Base-by-base conservation (phyloP, 2,113 vertebrate species). In the Synchiropus splendidus region DNA sequence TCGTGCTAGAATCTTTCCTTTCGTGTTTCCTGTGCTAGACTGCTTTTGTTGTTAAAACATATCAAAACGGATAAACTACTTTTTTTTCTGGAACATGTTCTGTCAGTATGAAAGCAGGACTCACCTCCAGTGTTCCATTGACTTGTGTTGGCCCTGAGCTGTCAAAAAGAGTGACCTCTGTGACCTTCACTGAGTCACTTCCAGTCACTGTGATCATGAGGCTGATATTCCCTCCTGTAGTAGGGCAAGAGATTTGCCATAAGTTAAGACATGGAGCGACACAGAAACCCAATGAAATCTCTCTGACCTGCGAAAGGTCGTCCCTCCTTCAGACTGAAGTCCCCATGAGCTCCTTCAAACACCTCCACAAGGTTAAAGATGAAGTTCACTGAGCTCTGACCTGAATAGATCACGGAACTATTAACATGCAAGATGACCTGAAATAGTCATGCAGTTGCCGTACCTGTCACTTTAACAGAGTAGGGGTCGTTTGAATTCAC, bases 381-480 rank as follows among this genome's bases (percentile, higher is more conserved):
- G 32, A 83, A 82, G 45, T 75, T 60, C 45, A 80, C 31, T 15
- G 37, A 50, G 39, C 82, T 84, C 34, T 75, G 75, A 65, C 75
- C 83, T 85, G 58, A 34, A 1, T 4, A 27, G 8, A 27, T 5
- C 21, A 4, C 21, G 8, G 8, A 27, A 8, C 21, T 27, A 4
- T 27, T 5, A 27, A 27, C 21, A 27, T 8, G 8, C 8, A 27
- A 27, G 21, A 27, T 8, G 8, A 27, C 21, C 13, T 16, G n/a
- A 36, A 13, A 39, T 8, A 17, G 30, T 6, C 16, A n/a, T 37
- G 1, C 31, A 31, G 12, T 2, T 31, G 48, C 63, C 51, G 4
- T 39, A 83, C 82, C 82, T 66, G 45, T 72, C 37, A 83, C 76
- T 57, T 79, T 85, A 5, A 85, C 49, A 31, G 74, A 62, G 45